Evolutionary conservation across 1,140 invertebrate species (phyloP), one percentile per base, ranked within the genome.

Genomic region (Thrips palmi): DNA sequence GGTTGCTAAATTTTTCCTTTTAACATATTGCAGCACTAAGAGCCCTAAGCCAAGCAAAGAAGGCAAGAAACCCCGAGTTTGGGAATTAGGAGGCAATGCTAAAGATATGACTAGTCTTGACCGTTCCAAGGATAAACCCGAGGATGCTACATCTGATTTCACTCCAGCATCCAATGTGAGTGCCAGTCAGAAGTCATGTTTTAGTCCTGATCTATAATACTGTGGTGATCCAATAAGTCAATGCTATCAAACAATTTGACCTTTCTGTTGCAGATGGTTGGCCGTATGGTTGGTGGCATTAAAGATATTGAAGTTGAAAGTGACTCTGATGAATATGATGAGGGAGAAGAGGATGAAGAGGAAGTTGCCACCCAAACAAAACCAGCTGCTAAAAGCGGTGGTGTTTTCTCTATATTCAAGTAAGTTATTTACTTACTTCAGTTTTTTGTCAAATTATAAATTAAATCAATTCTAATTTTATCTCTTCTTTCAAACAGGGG

Each of bases 1-100:
- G 27, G 7, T 12, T 3, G 5, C 10, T 43, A 4, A 27, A 39
- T 31, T 39, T 43, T 34, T 42, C 44, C 20, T 39, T 41, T 51
- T 50, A n/a, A n/a, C n/a, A n/a, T n/a, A n/a, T n/a, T n/a, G n/a
- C n/a, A n/a, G 6, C 36, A 73, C 68, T 15, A 80, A 82, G 56
- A 77, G 70, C 55, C 70, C 69, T 12, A 68, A 67, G 41, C 52
- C 61, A 12, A 71, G 79, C 28, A 82, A 79, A 54, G 71, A 80
- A 45, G 79, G 77, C 1, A 97, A 97, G 53, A 80, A 85, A 52
- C 82, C 77, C 0, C 68, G 87, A 27, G 71, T 84, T 10, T 97
- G 92, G 92, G 87, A 88, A 44, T 55, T 85, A 18, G 71, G 74
- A 36, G 89, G 88, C 32, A 74, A 67, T 20, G 60, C 61, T 3